Evolutionary conservation across 1,140 invertebrate genomes (phyloP).

Genomic region (Globodera rostochiensis): DNA sequence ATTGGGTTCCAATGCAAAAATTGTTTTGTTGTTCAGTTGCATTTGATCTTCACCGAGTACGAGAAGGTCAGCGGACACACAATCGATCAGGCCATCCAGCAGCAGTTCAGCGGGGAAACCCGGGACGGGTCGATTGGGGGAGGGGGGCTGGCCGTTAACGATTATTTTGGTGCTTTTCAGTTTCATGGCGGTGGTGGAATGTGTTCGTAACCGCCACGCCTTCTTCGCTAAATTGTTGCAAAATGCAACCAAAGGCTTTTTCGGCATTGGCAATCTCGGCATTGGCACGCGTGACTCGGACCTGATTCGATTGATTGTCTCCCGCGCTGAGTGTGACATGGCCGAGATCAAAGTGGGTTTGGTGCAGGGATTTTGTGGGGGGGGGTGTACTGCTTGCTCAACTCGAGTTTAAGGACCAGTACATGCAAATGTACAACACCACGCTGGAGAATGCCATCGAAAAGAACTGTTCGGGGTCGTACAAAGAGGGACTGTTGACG

Average conservation of each 20-base stretch:
- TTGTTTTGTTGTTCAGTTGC: slow-evolving; percentile 66
- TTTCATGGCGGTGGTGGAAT: slow-evolving; percentile 73
- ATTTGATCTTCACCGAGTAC: slow-evolving; percentile 77
- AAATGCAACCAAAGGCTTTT: slow-evolving; percentile 75
- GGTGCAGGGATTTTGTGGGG: neutral
- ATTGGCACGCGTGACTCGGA: slow-evolving; percentile 68
- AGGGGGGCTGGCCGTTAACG: neutral
- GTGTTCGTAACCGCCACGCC: slow-evolving; percentile 83
- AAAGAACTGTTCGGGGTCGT: slow-evolving; percentile 58
- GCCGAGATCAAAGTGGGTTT: slow-evolving; percentile 67
- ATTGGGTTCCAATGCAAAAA: neutral
- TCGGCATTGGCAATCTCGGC: slow-evolving; percentile 49
- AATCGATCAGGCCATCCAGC: slow-evolving; percentile 83
- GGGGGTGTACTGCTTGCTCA: neutral
- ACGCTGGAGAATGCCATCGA: slow-evolving; percentile 66
- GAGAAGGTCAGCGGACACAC: slow-evolving; percentile 73
- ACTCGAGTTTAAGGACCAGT: slow-evolving; percentile 60
- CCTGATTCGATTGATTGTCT: slow-evolving; percentile 68
- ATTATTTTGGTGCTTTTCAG: neutral
- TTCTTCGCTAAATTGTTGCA: slow-evolving; percentile 89
- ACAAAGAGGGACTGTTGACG: slow-evolving; percentile 61
- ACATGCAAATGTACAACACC: slow-evolving; percentile 60
- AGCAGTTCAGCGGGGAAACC: slow-evolving; percentile 83
- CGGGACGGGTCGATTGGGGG: slow-evolving; percentile 72
- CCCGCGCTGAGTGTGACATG: slow-evolving; percentile 69